phyloP scores from a whole-genome alignment of 2,113 vertebrate species.

The Atherinomorus stipes region DNA sequence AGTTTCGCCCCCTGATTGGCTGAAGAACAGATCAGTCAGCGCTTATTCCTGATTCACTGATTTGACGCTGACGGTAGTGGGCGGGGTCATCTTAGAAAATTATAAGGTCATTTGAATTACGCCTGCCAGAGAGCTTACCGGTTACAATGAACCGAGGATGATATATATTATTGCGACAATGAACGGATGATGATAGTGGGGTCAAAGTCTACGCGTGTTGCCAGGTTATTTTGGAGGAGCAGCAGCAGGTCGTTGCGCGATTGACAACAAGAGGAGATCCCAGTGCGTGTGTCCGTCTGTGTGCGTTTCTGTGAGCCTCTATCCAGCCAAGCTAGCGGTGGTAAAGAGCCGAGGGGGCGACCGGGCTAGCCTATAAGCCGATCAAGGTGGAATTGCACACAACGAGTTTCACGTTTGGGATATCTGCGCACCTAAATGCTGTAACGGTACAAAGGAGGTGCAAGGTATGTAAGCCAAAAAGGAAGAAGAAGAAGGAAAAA shows the following conservation, averaged over 20 bases:
- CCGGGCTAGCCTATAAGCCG: constrained; percentile 76
- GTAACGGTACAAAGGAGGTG: constrained; percentile 49
- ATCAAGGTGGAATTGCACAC: constrained; percentile 79
- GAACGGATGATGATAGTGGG: constrained; percentile 62
- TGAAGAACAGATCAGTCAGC: constrained; percentile 46
- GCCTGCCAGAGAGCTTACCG: constrained; percentile 55
- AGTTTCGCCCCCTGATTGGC: constrained; percentile 54
- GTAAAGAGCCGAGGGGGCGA: constrained; percentile 49
- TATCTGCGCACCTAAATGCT: constrained; percentile 58
- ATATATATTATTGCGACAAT: constrained; percentile 37
- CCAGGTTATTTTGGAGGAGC: constrained; percentile 16
- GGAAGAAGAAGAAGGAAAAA: too few relatives aligned
- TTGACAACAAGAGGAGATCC: constrained; percentile 58
- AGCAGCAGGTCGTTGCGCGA: constrained; percentile 38
- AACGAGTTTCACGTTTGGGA: constrained; percentile 56
- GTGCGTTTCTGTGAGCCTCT: constrained; percentile 54
- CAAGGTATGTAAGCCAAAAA: constrained; percentile 77
- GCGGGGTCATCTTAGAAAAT: constrained; percentile 79
- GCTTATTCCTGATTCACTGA: constrained; percentile 47
- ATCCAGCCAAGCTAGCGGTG: constrained; percentile 59
- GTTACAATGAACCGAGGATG: constrained; percentile 61
- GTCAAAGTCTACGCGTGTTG: constrained; percentile 66
- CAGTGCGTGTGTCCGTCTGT: constrained; percentile 56
- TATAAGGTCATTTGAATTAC: constrained; percentile 88
- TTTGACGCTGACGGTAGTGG: constrained; percentile 65